phyloP scores from a whole-genome alignment of 2,888 invertebrate genomes.

The Kuschelorhynchus macadamiae region DNA sequence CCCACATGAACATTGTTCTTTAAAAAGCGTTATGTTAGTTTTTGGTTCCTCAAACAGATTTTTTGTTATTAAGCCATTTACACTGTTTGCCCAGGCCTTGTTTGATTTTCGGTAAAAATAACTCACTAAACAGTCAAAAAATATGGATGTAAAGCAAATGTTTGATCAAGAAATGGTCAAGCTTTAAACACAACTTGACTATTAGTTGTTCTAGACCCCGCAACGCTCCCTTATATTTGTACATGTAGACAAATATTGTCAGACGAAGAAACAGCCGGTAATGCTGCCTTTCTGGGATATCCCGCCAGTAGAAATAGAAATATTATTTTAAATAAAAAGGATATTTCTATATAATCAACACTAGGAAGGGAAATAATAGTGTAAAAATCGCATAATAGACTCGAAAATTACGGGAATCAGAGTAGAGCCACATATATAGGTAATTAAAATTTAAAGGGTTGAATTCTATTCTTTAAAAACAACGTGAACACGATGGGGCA shows the following conservation, averaged over 20 bases:
- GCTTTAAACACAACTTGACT: conserved; percentile 15
- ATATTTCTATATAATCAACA: too few species aligned
- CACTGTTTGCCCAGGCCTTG: conserved; percentile 44
- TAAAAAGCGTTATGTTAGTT: conserved; percentile 39
- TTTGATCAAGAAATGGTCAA: conserved; percentile 51
- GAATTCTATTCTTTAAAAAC: conserved; percentile 61
- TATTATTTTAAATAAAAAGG: too few species aligned
- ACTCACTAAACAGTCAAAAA: conserved; percentile 40
- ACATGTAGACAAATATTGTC: too few species aligned
- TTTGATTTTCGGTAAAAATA: conserved; percentile 51
- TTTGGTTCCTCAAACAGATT: conserved; percentile 40
- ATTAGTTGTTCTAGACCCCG: not conserved
- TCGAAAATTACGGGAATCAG: conserved; percentile 34
- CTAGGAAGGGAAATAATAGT: too few species aligned
- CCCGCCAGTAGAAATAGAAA: too few species aligned
- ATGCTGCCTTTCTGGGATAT: too few species aligned
- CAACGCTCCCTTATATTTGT: not conserved
- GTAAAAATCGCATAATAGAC: conserved; percentile 22
- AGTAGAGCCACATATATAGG: conserved; percentile 51
- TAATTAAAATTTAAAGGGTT: conserved; percentile 60
- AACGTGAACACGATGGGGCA: conserved; percentile 56
- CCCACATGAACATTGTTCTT: conserved; percentile 12
- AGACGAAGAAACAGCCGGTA: too few species aligned
- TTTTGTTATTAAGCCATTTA: conserved; percentile 49
- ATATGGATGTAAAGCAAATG: conserved; percentile 45